Conservation (phyloP, 1,140 invertebrate genomes). For the Himalopsyche phryganea region DNA sequence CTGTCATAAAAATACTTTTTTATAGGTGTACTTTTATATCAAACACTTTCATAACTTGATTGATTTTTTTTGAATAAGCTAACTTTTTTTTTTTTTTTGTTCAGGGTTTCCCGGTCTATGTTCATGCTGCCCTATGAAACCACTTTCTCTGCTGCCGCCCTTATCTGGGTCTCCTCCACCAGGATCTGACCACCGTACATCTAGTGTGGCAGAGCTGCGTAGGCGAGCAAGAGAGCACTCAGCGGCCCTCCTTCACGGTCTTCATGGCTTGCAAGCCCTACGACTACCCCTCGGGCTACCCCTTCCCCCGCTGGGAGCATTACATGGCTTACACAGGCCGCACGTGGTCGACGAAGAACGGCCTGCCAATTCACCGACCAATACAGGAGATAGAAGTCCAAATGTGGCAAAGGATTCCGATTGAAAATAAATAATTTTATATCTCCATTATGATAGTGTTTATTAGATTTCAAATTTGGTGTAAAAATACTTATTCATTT, state of each 20-base stretch:
- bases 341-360: constrained; percentile 12
- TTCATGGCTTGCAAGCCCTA: constrained; percentile 60
- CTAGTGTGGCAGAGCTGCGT: constrained; percentile 80
- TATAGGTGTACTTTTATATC: no score
- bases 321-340: constrained; percentile 43
- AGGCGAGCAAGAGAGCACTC: constrained; percentile 89
- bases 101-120: constrained; percentile 68
- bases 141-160: constrained; percentile 41
- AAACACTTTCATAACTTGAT: no score
- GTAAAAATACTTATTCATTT: neutral
- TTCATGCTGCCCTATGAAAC: constrained; percentile 72
- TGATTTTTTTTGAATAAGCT: no score
- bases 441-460: neutral
- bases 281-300: constrained; percentile 48
- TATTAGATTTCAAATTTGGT: neutral
- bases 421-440: constrained; percentile 9
- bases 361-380: constrained; percentile 16
- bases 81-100: no score
- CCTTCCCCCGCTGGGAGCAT: constrained; percentile 51
- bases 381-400: constrained; percentile 16
- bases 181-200: constrained; percentile 60
- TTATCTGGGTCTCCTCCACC: constrained; percentile 40
- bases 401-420: constrained; percentile 23
- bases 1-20: no score
- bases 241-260: constrained; percentile 73